Evolutionary conservation across 53 echinoderm and acorn worm species (phyloP).

Genomic region (Echinarachnius parma): DNA sequence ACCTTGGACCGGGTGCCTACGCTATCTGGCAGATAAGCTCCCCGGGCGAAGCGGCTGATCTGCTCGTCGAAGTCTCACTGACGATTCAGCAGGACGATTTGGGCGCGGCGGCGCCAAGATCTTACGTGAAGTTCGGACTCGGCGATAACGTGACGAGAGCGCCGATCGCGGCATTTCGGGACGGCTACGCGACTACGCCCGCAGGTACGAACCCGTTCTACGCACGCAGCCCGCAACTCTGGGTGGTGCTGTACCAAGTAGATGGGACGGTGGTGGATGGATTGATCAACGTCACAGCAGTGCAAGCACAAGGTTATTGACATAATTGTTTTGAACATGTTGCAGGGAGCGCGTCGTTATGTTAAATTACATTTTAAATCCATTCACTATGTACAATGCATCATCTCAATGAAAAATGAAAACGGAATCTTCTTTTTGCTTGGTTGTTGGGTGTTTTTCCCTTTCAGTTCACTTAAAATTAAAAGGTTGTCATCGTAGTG

Average conservation of each 20-base stretch:
- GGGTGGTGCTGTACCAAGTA: slow-evolving; percentile 17
- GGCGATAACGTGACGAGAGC: slow-evolving; percentile 24
- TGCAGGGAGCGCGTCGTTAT: too few species aligned
- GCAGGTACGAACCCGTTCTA: slow-evolving; percentile 21
- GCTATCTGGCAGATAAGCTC: slow-evolving; percentile 17
- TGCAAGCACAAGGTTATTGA: not conserved
- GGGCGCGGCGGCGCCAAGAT: not conserved
- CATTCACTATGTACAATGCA: too few species aligned
- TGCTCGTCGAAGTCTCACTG: slow-evolving; percentile 7
- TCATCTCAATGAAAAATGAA: too few species aligned
- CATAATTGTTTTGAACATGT: not conserved
- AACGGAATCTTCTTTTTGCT: too few species aligned
- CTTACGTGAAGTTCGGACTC: slow-evolving; percentile 22
- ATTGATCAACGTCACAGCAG: slow-evolving; percentile 7
- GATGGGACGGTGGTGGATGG: slow-evolving; percentile 13
- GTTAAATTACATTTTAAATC: too few species aligned
- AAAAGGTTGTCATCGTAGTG: too few species aligned
- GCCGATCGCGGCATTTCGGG: not conserved
- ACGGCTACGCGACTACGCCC: not conserved
- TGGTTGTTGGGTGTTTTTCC: too few species aligned
- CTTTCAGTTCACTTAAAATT: too few species aligned
- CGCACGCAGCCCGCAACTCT: slow-evolving; percentile 2
- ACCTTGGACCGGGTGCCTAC: slow-evolving; percentile 5
- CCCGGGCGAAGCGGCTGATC: slow-evolving; percentile 10
- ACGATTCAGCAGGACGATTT: not conserved